Evolutionary conservation across 2,888 invertebrate species (phyloP).

Genomic region (Chymomyza amoena): DNA sequence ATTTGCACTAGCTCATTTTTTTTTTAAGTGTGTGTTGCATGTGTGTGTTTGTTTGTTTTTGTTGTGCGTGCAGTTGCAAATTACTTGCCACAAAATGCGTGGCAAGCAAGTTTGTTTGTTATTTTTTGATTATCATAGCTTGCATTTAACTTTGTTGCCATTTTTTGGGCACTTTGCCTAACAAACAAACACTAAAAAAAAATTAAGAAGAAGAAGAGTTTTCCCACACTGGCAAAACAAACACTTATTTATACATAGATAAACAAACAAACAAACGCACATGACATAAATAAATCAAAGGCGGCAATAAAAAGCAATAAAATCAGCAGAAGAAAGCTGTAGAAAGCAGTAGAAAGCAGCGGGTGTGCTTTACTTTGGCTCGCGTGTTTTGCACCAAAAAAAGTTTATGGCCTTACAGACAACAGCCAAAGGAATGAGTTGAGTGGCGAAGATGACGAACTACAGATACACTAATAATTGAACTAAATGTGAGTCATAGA

Average conservation of each 20-base stretch:
- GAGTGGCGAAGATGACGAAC: neutral
- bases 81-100: neutral
- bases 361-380: neutral
- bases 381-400: neutral
- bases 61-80: neutral
- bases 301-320: slow-evolving; percentile 20
- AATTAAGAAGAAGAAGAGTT: no score
- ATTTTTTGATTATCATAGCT: no score
- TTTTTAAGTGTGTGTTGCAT: no score
- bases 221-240: neutral
- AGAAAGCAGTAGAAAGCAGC: neutral
- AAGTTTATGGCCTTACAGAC: neutral
- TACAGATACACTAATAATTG: neutral
- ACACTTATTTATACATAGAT: neutral
- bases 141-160: neutral
- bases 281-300: neutral
- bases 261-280: neutral
- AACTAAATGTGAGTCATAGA: no score
- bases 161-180: neutral
- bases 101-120: neutral
- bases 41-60: no score
- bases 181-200: neutral
- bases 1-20: no score
- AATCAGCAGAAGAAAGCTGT: slow-evolving; percentile 16
- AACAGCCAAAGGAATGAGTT: neutral